Evolutionary conservation across 2,888 invertebrate genomes (phyloP).

Genomic region (Chymomyza amoena): DNA sequence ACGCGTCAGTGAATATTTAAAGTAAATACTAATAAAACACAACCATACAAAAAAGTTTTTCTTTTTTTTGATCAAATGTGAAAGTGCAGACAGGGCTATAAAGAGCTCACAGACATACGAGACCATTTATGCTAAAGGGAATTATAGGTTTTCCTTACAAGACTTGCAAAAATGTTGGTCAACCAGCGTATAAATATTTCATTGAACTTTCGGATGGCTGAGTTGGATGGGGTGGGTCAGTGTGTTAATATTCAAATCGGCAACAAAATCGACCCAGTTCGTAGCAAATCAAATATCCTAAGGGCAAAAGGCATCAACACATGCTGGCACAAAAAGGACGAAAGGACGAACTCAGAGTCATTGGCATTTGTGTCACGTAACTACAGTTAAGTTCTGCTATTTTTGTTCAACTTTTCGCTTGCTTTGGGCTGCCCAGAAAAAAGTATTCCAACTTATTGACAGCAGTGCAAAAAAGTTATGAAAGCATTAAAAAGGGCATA

Average conservation of each 20-base stretch:
- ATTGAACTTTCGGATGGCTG: neutral
- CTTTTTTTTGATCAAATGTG: neutral
- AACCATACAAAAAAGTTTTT: conserved; percentile 2
- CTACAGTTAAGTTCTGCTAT: conserved; percentile 41
- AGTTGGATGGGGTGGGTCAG: conserved; percentile 4
- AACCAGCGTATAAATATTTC: neutral
- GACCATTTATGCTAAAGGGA: too few species aligned
- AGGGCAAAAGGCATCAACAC: neutral
- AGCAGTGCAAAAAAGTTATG: conserved; percentile 63
- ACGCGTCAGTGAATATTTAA: conserved; percentile 39
- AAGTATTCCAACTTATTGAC: conserved; percentile 46
- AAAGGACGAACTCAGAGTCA: conserved; percentile 28
- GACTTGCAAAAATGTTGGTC: conserved; percentile 19
- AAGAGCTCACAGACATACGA: neutral
- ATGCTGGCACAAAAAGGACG: neutral
- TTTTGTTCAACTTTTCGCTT: neutral
- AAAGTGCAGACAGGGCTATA: neutral
- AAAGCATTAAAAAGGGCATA: conserved; percentile 59
- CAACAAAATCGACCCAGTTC: conserved; percentile 2
- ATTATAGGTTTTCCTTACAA: conserved; percentile 15
- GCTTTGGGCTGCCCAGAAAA: too few species aligned
- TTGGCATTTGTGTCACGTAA: conserved; percentile 67
- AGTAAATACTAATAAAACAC: conserved; percentile 6
- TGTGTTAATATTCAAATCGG: conserved; percentile 66
- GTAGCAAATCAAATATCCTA: conserved; percentile 45